phyloP scores from a whole-genome alignment of 2,888 invertebrate genomes.

The Schrankia costaestrigalis region DNA sequence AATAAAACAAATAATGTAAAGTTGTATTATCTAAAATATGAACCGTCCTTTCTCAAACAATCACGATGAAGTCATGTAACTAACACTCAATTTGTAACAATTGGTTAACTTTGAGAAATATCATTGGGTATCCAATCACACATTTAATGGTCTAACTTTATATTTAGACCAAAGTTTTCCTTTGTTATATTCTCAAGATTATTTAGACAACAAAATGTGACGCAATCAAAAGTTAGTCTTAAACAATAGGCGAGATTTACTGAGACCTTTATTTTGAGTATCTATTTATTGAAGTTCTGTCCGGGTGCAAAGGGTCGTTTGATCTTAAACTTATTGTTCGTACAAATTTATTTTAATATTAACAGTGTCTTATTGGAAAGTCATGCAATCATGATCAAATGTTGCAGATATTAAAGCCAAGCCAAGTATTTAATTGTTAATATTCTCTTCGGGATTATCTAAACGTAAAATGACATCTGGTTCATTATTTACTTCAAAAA shows the following conservation, averaged over 20 bases:
- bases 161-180: constrained; percentile 23
- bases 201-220: constrained; percentile 28
- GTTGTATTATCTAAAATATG: constrained; percentile 9
- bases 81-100: constrained; percentile 33
- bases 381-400: too few species aligned
- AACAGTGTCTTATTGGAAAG: too few species aligned
- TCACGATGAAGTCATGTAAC: constrained; percentile 18
- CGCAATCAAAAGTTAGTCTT: constrained; percentile 21
- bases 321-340: background rate
- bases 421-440: too few species aligned
- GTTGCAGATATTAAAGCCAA: too few species aligned
- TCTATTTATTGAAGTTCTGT: constrained; percentile 7
- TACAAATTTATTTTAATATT: constrained; percentile 1
- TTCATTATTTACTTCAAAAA: too few species aligned
- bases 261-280: constrained; percentile 11
- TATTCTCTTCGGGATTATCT: too few species aligned
- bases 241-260: constrained; percentile 26
- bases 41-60: constrained; percentile 12
- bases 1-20: too few species aligned
- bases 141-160: constrained; percentile 31
- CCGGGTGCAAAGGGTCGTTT: constrained; percentile 2
- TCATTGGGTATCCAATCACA: constrained; percentile 35
- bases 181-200: constrained; percentile 31
- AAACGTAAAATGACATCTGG: too few species aligned
- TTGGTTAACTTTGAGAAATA: constrained; percentile 34